Conservation (phyloP, 2,797 vertebrate species). For the Percopsis omiscomaycus region DNA sequence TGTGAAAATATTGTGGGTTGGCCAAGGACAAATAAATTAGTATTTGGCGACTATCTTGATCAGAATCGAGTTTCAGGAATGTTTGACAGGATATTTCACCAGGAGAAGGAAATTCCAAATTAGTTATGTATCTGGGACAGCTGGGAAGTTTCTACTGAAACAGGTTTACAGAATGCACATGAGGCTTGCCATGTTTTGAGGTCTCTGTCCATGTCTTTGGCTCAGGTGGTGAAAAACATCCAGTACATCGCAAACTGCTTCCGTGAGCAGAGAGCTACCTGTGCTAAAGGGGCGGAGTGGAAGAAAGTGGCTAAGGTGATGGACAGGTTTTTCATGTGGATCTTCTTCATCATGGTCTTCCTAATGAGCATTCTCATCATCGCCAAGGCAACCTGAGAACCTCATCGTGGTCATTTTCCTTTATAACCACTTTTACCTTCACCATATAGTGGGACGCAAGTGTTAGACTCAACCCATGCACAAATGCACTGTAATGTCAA, state of each 20-base stretch:
- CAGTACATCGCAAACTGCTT: conserved; percentile 94
- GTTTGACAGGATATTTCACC: too few relatives aligned
- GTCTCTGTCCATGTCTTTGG: conserved; percentile 17
- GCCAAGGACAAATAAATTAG: too few relatives aligned
- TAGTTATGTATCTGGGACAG: too few relatives aligned
- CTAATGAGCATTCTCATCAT: conserved; percentile 95
- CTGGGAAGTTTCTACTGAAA: conserved; percentile 2
- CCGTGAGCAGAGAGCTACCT: conserved; percentile 87
- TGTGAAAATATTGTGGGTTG: too few relatives aligned
- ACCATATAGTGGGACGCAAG: conserved; percentile 11
- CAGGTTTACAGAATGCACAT: background rate
- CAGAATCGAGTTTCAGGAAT: too few relatives aligned
- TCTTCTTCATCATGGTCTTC: conserved; percentile 97
- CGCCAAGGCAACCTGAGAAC: conserved; percentile 85
- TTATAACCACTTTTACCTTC: background rate
- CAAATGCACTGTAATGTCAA: conserved; percentile 13
- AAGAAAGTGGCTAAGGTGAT: conserved; percentile 99
- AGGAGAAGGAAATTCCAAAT: too few relatives aligned
- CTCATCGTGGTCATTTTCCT: background rate
- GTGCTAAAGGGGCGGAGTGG: conserved; percentile 90
- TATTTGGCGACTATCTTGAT: too few relatives aligned
- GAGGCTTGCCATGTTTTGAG: background rate
- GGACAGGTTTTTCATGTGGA: conserved; percentile 99
- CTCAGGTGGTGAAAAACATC: conserved; percentile 84
- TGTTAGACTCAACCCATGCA: conserved; percentile 22